Conservation (phyloP, 2,113 vertebrate genomes). For the Rhabdomys dilectus region DNA sequence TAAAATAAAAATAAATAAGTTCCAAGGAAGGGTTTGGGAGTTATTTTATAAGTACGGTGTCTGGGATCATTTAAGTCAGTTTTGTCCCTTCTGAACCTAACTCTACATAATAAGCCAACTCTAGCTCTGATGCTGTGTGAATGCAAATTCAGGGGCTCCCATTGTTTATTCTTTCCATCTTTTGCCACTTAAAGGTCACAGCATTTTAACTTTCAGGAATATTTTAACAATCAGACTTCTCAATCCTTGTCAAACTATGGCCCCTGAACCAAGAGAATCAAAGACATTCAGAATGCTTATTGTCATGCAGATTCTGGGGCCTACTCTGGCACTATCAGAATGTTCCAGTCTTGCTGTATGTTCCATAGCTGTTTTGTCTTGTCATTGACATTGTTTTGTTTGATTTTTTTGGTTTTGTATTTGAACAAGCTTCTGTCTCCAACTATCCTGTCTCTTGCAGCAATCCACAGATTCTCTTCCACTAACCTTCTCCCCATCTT, state of each 20-base stretch:
- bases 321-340: not conserved
- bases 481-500: not conserved
- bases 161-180: not conserved
- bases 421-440: not conserved
- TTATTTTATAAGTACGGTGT: conserved; percentile 14
- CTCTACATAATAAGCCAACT: not conserved
- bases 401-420: no score
- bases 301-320: not conserved
- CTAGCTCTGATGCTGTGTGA: not conserved
- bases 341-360: not conserved
- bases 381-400: not conserved
- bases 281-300: not conserved
- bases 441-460: not conserved
- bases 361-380: not conserved
- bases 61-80: not conserved
- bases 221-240: not conserved
- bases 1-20: conserved; percentile 18
- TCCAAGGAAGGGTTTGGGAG: not conserved
- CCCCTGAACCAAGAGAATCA: not conserved
- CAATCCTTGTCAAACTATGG: not conserved
- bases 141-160: not conserved
- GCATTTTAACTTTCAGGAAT: conserved; percentile 12
- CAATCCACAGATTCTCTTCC: not conserved
- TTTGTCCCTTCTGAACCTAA: not conserved
- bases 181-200: not conserved